Evolutionary conservation across 2,797 vertebrate genomes (phyloP).

Genomic region (Pseudochirops cupreus): DNA sequence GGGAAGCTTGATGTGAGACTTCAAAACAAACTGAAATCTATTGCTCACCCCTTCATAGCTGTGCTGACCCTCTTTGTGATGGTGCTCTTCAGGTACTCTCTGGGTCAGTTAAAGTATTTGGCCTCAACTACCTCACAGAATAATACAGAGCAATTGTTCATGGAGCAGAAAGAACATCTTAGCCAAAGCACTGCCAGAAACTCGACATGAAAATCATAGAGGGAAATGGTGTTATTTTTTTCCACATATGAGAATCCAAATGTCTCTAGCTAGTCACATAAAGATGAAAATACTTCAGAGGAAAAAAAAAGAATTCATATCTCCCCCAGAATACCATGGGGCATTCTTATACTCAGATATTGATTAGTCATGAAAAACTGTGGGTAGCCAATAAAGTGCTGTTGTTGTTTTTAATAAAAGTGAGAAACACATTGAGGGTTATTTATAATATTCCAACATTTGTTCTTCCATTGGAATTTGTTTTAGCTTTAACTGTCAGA

Average conservation of each 20-base stretch:
- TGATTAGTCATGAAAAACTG: slow-evolving; percentile 11
- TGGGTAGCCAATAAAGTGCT: neutral
- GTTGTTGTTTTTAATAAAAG: neutral
- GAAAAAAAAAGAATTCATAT: slow-evolving; percentile 18
- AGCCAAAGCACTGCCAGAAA: neutral
- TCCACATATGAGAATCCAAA: neutral
- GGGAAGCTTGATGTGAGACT: slow-evolving; percentile 18
- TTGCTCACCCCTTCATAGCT: slow-evolving; percentile 25
- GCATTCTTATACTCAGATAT: neutral
- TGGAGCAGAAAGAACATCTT: neutral
- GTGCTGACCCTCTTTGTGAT: slow-evolving; percentile 2
- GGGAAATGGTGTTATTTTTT: slow-evolving; percentile 1
- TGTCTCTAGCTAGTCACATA: slow-evolving; percentile 24
- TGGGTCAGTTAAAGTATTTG: slow-evolving; percentile 38
- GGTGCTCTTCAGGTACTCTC: neutral
- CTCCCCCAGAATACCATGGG: neutral
- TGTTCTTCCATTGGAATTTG: neutral
- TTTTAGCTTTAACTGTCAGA: slow-evolving; percentile 6
- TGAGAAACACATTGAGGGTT: neutral
- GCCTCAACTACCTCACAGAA: neutral
- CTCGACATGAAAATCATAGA: neutral
- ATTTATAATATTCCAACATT: slow-evolving; percentile 12
- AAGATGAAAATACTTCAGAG: slow-evolving; percentile 8
- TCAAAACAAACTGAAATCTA: slow-evolving; percentile 38
- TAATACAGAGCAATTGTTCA: neutral